These are phyloP conservation scores for Macaria notata DNA, from an alignment of 2,888 invertebrate species.

Conservation along the genomic window DNA sequence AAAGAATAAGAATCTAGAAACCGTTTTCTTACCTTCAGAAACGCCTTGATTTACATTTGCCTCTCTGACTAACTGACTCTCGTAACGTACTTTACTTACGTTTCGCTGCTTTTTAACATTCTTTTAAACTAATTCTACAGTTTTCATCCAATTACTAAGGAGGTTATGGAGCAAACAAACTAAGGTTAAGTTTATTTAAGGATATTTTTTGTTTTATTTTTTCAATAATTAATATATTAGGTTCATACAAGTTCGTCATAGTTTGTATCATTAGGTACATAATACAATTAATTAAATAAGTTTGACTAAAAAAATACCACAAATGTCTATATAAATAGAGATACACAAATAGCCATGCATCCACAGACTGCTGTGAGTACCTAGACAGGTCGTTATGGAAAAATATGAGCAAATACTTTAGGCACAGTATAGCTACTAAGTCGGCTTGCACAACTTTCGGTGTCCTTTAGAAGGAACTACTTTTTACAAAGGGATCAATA, in stretches of 20 bases:
- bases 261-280: constrained; percentile 35
- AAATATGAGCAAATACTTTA: constrained; percentile 32
- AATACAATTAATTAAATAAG: constrained; percentile 25
- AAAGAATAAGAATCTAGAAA: no score
- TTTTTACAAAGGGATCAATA: neutral
- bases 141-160: no score
- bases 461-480: constrained; percentile 5
- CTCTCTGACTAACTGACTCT: no score
- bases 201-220: constrained; percentile 33
- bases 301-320: constrained; percentile 28
- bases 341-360: constrained; percentile 28
- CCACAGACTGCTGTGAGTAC: constrained; percentile 17
- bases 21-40: no score
- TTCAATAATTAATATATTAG: constrained; percentile 17
- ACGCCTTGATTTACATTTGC: no score
- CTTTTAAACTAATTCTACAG: no score
- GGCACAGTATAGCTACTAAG: constrained; percentile 17
- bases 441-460: constrained; percentile 12
- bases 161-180: no score
- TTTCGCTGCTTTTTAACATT: no score
- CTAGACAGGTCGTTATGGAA: constrained; percentile 14
- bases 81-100: no score
- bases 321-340: constrained; percentile 28
- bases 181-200: constrained; percentile 1
- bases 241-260: constrained; percentile 56